A percentile compares a stretch with the other conserved stretches of the same genome.
Evolutionary conservation across 1,140 invertebrate species (phyloP).

Genomic region (Drosophila sturtevanti): DNA sequence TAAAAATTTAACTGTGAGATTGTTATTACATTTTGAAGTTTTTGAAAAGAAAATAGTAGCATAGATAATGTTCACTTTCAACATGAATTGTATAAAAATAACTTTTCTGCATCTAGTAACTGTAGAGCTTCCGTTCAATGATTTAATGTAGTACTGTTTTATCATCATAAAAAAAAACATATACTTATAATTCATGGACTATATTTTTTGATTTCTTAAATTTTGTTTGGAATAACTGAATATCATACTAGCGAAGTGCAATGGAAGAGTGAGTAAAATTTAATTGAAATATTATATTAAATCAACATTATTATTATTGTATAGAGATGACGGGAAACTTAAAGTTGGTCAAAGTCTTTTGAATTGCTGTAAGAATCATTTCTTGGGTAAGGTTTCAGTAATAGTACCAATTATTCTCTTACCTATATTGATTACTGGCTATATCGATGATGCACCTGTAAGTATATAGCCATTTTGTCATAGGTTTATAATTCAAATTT

Average conservation of each 20-base stretch:
- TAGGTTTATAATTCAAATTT: neutral
- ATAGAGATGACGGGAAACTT: neutral
- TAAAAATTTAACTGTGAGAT: too few species aligned
- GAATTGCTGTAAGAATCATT: neutral
- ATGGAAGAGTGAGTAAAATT: neutral
- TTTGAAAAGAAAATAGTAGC: too few species aligned
- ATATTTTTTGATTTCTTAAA: too few species aligned
- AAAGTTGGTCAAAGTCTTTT: neutral
- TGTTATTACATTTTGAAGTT: too few species aligned
- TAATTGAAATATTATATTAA: neutral
- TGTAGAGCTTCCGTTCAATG: too few species aligned
- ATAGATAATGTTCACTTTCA: too few species aligned
- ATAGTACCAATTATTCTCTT: slow-evolving; percentile 3
- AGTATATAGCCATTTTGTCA: neutral
- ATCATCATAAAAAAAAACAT: too few species aligned
- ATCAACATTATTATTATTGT: neutral
- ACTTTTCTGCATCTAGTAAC: too few species aligned
- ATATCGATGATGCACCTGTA: neutral
- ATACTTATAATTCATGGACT: too few species aligned
- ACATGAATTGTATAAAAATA: too few species aligned
- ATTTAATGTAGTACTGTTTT: too few species aligned
- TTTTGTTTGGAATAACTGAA: too few species aligned
- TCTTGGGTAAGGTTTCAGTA: neutral
- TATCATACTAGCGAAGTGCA: neutral
- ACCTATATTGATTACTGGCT: neutral